phyloP scores from a whole-genome alignment of 2,888 invertebrate species.

The Laspeyria flexula region DNA sequence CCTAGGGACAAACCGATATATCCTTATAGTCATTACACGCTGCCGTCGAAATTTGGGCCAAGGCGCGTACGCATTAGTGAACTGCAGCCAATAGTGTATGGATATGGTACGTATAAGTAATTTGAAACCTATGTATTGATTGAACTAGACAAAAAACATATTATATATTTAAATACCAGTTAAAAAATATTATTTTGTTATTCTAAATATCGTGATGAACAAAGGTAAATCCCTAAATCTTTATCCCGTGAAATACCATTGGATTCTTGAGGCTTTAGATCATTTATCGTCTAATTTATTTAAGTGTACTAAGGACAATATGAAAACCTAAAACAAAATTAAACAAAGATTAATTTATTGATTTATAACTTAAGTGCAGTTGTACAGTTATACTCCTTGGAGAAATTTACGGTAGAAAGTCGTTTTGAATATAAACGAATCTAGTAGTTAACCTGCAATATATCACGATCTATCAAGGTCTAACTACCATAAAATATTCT shows the following conservation, averaged over 20 bases:
- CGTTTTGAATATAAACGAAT: conserved; percentile 77
- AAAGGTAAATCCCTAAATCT: no score
- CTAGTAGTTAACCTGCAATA: conserved; percentile 69
- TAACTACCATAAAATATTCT: conserved; percentile 65
- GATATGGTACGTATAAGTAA: conserved; percentile 71
- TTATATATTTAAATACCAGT: no score
- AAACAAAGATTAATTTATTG: conserved; percentile 27
- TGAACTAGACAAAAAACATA: no score
- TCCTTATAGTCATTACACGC: conserved; percentile 63
- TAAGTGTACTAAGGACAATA: no score
- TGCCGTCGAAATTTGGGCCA: conserved; percentile 66
- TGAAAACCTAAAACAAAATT: no score
- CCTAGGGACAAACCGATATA: conserved; percentile 46
- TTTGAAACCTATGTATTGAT: not conserved
- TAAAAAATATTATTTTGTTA: not conserved
- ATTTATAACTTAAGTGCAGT: conserved; percentile 39
- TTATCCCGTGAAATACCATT: no score
- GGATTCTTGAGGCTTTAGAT: no score
- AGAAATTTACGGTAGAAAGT: conserved; percentile 77
- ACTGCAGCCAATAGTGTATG: conserved; percentile 70
- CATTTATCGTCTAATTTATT: no score
- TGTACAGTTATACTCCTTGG: conserved; percentile 55
- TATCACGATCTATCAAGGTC: conserved; percentile 60
- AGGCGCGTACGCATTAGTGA: conserved; percentile 80
- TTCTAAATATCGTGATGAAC: no score